Conservation (phyloP, 2,113 vertebrate species). For the Lepisosteus oculatus region DNA sequence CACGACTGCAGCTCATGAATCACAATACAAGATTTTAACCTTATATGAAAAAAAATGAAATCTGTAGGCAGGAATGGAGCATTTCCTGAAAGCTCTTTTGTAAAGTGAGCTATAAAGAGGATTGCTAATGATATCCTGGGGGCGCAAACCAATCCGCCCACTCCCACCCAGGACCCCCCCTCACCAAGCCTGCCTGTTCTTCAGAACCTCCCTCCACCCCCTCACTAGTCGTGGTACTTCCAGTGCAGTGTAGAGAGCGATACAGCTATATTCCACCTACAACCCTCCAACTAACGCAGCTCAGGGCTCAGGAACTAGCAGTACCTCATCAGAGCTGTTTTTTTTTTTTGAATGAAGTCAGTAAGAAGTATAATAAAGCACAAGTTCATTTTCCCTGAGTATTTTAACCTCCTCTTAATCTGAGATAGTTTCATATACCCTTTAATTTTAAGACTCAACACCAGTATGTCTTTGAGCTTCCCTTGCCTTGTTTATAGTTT, state of each 20-base stretch:
- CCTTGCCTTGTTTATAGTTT: too few species aligned
- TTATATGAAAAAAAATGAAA: slow-evolving; percentile 14
- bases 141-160: slow-evolving; percentile 16
- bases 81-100: slow-evolving; percentile 10
- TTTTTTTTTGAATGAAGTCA: too few species aligned
- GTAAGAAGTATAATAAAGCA: not conserved
- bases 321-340: too few species aligned
- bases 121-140: slow-evolving; percentile 14
- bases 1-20: slow-evolving; percentile 42
- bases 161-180: not conserved
- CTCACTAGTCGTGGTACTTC: not conserved
- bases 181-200: not conserved
- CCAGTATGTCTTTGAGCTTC: too few species aligned
- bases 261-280: not conserved
- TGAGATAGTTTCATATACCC: too few species aligned
- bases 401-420: too few species aligned
- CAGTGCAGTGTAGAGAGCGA: not conserved
- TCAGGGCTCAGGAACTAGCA: too few species aligned
- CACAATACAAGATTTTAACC: slow-evolving; percentile 36
- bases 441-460: too few species aligned
- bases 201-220: slow-evolving; percentile 14
- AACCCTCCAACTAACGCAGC: not conserved
- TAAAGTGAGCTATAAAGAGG: slow-evolving; percentile 4
- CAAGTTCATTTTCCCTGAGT: not conserved
- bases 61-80: slow-evolving; percentile 31